These are phyloP conservation scores for Apus apus DNA, from an alignment of 2,113 vertebrate genomes.

Conservation along the genomic window DNA sequence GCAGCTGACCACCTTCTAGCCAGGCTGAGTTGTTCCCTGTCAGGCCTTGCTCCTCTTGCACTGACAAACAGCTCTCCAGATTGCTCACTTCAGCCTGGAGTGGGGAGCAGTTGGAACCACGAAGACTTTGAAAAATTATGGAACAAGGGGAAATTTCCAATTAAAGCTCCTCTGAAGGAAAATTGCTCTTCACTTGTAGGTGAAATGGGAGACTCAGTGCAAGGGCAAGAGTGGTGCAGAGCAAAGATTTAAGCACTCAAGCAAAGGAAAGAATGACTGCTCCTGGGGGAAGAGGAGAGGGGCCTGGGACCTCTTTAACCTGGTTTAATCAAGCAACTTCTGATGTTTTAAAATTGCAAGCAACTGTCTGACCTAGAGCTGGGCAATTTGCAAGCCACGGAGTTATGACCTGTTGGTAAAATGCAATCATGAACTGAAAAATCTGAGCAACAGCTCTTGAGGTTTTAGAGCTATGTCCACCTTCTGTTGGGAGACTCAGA, in stretches of 20 bases:
- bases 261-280: conserved; percentile 16
- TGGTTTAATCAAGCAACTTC: not conserved
- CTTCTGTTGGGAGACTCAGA: not conserved
- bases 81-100: not conserved
- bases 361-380: not conserved
- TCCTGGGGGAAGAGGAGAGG: not conserved
- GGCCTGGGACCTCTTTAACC: not conserved
- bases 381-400: not conserved
- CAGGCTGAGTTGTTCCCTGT: not conserved
- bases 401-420: not conserved
- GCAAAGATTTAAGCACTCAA: not conserved
- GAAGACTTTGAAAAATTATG: conserved; percentile 15
- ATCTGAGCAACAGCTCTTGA: not conserved
- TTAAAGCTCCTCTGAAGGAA: conserved; percentile 29
- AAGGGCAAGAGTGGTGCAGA: not conserved
- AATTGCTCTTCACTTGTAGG: not conserved
- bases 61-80: not conserved
- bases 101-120: not conserved
- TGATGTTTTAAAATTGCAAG: not conserved
- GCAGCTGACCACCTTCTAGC: not conserved
- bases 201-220: not conserved
- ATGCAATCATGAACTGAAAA: not conserved
- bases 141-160: conserved; percentile 16
- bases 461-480: not conserved
- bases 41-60: not conserved